These are phyloP conservation scores for Sphenopsis melanotis DNA, from an alignment of 2,797 vertebrate genomes.

Conservation along the genomic window DNA sequence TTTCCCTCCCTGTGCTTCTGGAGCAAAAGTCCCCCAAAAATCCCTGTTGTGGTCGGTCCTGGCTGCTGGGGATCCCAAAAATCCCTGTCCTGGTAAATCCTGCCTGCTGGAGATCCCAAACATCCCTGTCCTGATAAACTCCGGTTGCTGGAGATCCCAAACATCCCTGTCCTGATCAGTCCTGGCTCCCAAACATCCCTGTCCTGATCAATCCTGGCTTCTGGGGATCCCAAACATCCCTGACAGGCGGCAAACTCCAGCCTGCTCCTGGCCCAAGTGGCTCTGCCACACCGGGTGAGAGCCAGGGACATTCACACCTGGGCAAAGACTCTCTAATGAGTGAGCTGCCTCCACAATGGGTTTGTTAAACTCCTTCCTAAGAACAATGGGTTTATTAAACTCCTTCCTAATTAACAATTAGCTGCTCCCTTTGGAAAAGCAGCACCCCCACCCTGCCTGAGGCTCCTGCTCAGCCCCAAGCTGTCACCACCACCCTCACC, in stretches of 20 bases:
- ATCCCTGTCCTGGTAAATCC: neutral
- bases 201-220: neutral
- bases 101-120: no score
- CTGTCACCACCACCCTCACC: no score
- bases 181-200: neutral
- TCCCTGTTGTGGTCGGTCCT: rapidly evolving
- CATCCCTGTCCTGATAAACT: neutral
- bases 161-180: neutral
- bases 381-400: neutral
- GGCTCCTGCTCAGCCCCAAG: neutral
- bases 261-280: neutral
- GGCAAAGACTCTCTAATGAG: neutral
- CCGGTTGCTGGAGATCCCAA: neutral
- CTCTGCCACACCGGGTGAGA: neutral
- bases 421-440: no score
- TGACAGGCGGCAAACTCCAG: neutral
- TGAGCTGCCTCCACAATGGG: neutral
- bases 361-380: neutral
- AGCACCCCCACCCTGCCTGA: rapidly evolving
- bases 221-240: neutral
- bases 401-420: neutral
- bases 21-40: neutral
- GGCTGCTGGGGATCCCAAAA: neutral
- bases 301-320: neutral
- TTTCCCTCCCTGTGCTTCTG: neutral